Base-by-base conservation (phyloP, 2,888 invertebrate genomes). In the Tubulanus polymorphus region DNA sequence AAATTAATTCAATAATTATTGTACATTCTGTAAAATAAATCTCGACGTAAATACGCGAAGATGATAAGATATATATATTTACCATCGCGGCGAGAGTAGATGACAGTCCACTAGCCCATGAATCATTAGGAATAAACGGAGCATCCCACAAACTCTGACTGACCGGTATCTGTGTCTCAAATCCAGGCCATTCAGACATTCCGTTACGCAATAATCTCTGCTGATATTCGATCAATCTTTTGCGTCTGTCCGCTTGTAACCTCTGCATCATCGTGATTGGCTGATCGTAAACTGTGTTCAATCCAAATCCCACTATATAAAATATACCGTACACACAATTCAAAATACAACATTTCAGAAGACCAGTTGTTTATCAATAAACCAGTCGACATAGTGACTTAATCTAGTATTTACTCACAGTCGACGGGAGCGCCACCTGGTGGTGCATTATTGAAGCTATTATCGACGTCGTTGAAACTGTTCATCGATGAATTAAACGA, bases 141-240 rank as follows among this genome's bases (percentile, higher is more conserved):
- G 60, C 58, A 58, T 76, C 75, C 76, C 76, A 76, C 48, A 76
- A 59, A 56, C 71, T 73, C 53, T 74, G 73, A 58, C 67, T 69
- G 3, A 65, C 63, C 6, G 71, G 64, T 2, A 69, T 60, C 6
- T 70, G 69, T n/a, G 69, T 66, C 55, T 69, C 71, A 67, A 77
- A 75, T 6, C 76, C 76, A 26, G 77, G 75, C 77, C 77, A 77
- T 41, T 74, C 74, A 48, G 23, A 52, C 18, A 35, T 18, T 41
- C 28, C 25, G 10, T 15, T 69, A 62, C 71, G 66, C 48, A 69
- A 57, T 23, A 65, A 41, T 37, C 65, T 66, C 54, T 66, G 62
- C 57, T 73, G 71, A 58, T 75, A 72, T 53, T 76, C 75, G 54
- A 63, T 59, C 37, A 69, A 57, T 15, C 76, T 61, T 29, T 66